Conservation (phyloP, 2,113 vertebrate species). For the Bettongia penicillata region DNA sequence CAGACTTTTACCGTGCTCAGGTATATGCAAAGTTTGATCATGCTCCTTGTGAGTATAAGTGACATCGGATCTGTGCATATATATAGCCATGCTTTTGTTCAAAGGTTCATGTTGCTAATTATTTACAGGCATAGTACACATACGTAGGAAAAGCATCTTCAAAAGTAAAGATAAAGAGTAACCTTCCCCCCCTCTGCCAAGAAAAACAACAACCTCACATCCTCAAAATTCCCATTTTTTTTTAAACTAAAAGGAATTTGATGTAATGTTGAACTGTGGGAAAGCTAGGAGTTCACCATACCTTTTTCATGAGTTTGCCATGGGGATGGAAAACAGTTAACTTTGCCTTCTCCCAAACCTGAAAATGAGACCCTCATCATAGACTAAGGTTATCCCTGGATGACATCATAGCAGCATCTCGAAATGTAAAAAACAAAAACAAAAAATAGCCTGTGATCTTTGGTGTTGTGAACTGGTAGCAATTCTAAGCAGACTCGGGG, state of each 20-base stretch:
- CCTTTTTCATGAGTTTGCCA: neutral
- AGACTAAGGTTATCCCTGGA: neutral
- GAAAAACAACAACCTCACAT: neutral
- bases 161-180: neutral
- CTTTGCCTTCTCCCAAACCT: neutral
- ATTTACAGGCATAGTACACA: neutral
- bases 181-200: neutral
- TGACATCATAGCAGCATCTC: neutral
- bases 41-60: neutral
- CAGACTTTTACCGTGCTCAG: slow-evolving; percentile 10
- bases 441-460: neutral
- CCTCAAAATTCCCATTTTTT: slow-evolving; percentile 13
- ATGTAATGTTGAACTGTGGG: neutral
- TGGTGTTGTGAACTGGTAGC: neutral
- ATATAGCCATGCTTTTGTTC: neutral
- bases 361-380: neutral
- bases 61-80: neutral
- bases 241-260: neutral
- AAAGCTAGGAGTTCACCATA: neutral
- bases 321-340: neutral
- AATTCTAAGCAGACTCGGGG: neutral
- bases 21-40: neutral
- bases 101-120: slow-evolving; percentile 14
- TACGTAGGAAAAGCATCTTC: slow-evolving; percentile 1
- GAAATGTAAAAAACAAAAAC: neutral